Conservation (phyloP, 2,113 vertebrate genomes). For the Microtus montanus region DNA sequence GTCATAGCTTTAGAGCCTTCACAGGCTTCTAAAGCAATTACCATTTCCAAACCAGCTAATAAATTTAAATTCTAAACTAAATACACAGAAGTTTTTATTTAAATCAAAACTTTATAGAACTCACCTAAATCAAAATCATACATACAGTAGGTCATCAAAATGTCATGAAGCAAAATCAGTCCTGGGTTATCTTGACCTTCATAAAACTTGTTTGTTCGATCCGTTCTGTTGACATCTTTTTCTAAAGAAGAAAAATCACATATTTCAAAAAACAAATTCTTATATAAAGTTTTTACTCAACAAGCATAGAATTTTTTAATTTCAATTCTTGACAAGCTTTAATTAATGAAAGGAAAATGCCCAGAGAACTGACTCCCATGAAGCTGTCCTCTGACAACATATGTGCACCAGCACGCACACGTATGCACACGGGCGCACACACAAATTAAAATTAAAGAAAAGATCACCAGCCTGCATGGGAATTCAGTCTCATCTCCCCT, state of each 20-base stretch:
- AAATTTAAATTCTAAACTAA: conserved; percentile 55
- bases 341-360: conserved; percentile 69
- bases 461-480: not conserved
- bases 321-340: conserved; percentile 73
- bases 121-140: conserved; percentile 98
- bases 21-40: not conserved
- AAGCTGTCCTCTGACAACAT: not conserved
- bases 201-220: conserved; percentile 96
- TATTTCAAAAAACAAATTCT: conserved; percentile 75
- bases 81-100: conserved; percentile 3
- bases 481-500: not conserved
- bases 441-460: too few species aligned
- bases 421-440: not conserved
- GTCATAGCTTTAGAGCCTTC: not conserved
- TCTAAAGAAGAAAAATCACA: conserved; percentile 86
- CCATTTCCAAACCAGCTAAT: not conserved
- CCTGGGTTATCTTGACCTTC: conserved; percentile 97
- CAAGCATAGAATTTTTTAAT: conserved; percentile 68
- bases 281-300: conserved; percentile 76
- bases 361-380: not conserved
- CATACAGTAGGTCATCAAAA: conserved; percentile 99
- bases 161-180: conserved; percentile 95
- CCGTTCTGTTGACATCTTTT: conserved; percentile 98
- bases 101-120: conserved; percentile 75
- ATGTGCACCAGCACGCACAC: not conserved